A percentile compares a stretch with the other conserved stretches of the same genome.
Conservation (phyloP, 2,797 vertebrate species). For the Sebastes diploproa region DNA sequence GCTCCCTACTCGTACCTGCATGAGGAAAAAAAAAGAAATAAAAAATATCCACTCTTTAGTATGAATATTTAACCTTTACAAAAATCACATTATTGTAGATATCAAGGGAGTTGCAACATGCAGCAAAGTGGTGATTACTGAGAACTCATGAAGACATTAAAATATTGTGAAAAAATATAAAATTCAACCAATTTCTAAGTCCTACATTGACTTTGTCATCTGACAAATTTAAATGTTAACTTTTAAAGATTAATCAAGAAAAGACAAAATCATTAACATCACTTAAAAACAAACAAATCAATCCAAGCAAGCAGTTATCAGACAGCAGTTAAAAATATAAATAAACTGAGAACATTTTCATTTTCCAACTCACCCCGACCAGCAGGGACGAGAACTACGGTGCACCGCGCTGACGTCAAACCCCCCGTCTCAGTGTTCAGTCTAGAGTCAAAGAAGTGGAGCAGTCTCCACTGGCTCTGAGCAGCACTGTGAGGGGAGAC, state of each 20-base stretch:
- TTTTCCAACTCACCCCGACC: slow-evolving; percentile 83
- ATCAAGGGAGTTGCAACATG: background rate
- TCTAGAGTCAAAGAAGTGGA: slow-evolving; percentile 46
- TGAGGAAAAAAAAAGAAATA: slow-evolving; percentile 1
- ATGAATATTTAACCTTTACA: background rate
- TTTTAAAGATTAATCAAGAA: background rate
- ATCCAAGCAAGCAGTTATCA: background rate
- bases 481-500: slow-evolving; percentile 52
- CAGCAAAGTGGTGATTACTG: background rate
- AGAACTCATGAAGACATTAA: background rate
- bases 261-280: background rate
- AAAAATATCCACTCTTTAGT: background rate
- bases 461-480: slow-evolving; percentile 58
- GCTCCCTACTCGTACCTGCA: slow-evolving; percentile 88
- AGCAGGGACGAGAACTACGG: slow-evolving; percentile 85
- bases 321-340: background rate
- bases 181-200: background rate
- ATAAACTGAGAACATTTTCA: background rate
- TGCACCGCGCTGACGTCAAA: slow-evolving; percentile 56
- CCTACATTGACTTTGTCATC: background rate
- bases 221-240: background rate
- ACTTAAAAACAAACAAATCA: background rate
- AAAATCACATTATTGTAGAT: background rate
- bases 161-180: background rate
- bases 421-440: slow-evolving; percentile 49